Percentiles rank a stretch among this genome's conserved stretches.
Conservation (phyloP, 2,888 invertebrate genomes). For the Cheilosia vernalis region DNA sequence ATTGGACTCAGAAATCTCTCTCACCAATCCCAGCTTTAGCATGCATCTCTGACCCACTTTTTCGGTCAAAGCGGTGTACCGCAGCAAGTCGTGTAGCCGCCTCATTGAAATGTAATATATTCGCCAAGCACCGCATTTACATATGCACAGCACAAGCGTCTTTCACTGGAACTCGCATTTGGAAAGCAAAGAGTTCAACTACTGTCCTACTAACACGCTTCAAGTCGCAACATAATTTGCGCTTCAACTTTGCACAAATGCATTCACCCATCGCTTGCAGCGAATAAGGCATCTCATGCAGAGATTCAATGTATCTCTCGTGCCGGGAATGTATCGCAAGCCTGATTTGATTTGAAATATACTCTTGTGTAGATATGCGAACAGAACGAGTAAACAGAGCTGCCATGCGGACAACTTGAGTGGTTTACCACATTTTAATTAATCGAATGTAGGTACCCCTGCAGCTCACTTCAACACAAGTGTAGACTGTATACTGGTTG, state of each 20-base stretch:
- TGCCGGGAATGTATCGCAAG: constrained; percentile 39
- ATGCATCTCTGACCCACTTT: constrained; percentile 32
- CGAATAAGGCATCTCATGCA: constrained; percentile 36
- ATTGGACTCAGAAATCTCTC: not conserved
- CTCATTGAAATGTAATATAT: constrained; percentile 35
- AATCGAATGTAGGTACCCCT: constrained; percentile 11
- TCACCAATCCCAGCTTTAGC: constrained; percentile 3
- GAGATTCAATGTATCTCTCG: constrained; percentile 17
- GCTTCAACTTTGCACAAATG: constrained; percentile 35
- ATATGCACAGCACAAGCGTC: constrained; percentile 1
- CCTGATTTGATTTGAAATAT: constrained; percentile 28
- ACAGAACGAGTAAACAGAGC: not conserved
- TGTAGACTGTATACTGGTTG: not conserved
- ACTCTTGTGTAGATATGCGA: not conserved
- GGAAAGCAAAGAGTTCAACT: constrained; percentile 41
- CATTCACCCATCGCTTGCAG: constrained; percentile 49
- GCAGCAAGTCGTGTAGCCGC: not conserved
- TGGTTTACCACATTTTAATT: constrained; percentile 12
- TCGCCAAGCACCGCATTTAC: not conserved
- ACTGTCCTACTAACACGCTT: constrained; percentile 64
- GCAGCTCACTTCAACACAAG: constrained; percentile 26
- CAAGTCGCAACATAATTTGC: constrained; percentile 21
- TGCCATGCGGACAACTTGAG: not conserved
- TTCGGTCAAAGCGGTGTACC: constrained; percentile 13
- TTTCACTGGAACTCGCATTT: constrained; percentile 28